Evolutionary conservation across 1,140 invertebrate genomes (phyloP).

Genomic region (Drosophila orosa): DNA sequence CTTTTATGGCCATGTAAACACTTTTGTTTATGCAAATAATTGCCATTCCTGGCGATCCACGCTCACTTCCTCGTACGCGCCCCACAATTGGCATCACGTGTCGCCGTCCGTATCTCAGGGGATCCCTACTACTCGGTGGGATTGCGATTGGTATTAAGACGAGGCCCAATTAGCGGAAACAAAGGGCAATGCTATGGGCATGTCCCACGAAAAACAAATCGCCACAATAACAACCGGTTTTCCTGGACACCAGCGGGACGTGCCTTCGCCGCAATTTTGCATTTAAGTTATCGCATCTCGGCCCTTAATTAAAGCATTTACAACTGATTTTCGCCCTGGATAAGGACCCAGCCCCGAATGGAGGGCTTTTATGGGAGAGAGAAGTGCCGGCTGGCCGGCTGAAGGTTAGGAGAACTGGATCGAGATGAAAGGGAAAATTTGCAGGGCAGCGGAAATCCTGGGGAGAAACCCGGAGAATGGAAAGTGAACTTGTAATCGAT

Average conservation of each 20-base stretch:
- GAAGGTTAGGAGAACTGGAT: slow-evolving; percentile 46
- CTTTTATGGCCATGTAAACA: slow-evolving; percentile 55
- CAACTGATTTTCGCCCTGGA: slow-evolving; percentile 63
- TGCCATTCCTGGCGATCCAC: slow-evolving; percentile 48
- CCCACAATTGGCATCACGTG: slow-evolving; percentile 33
- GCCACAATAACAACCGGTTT: slow-evolving; percentile 55
- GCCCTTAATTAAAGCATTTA: slow-evolving; percentile 75
- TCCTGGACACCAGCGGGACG: slow-evolving; percentile 36
- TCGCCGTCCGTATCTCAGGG: neutral
- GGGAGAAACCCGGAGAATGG: slow-evolving; percentile 39
- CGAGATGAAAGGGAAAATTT: slow-evolving; percentile 38
- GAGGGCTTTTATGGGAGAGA: neutral
- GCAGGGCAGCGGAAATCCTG: slow-evolving; percentile 39
- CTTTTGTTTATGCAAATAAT: slow-evolving; percentile 71
- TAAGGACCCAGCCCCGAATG: slow-evolving; percentile 33
- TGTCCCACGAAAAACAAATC: slow-evolving; percentile 28
- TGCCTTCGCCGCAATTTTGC: slow-evolving; percentile 65
- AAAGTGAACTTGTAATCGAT: slow-evolving; percentile 16
- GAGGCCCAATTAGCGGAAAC: slow-evolving; percentile 52
- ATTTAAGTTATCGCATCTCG: slow-evolving; percentile 71
- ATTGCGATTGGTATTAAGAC: slow-evolving; percentile 8
- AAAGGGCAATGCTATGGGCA: slow-evolving; percentile 50
- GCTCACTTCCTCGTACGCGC: slow-evolving; percentile 51
- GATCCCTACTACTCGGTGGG: neutral
- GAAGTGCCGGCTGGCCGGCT: slow-evolving; percentile 17